phyloP scores from a whole-genome alignment of 2,113 vertebrate species.

The Microtus oregoni region DNA sequence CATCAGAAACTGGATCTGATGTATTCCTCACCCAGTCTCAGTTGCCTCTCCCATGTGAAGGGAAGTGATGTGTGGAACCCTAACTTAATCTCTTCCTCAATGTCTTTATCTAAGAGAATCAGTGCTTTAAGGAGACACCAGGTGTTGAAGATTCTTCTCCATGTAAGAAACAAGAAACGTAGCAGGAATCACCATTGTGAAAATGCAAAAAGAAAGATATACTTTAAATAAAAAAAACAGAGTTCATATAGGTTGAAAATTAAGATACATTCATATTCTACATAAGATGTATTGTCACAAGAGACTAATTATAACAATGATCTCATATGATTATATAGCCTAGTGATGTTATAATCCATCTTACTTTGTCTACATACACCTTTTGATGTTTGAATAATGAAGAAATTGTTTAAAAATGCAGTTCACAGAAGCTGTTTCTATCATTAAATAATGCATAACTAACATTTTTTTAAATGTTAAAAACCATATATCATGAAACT shows the following conservation, averaged over 20 bases:
- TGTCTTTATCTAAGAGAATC: no score
- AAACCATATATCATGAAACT: background rate
- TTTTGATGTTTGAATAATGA: background rate
- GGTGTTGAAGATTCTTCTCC: background rate
- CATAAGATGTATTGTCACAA: background rate
- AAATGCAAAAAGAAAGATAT: background rate
- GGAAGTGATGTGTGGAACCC: background rate
- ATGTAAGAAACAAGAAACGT: no score
- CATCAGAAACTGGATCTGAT: background rate
- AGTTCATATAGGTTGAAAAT: background rate
- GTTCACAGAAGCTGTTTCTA: background rate
- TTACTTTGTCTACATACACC: background rate
- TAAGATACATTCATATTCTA: background rate
- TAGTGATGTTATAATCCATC: background rate
- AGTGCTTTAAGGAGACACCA: background rate
- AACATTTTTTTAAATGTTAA: background rate
- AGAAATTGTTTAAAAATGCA: background rate
- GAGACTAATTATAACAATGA: background rate
- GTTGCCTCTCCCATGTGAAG: background rate
- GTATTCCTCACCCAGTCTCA: accelerated
- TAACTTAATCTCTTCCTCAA: background rate
- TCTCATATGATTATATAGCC: background rate
- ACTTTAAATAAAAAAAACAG: background rate
- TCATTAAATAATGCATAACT: background rate
- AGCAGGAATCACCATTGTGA: background rate